phyloP scores from a whole-genome alignment of 2,888 invertebrate species.

The Escarpia spicata region DNA sequence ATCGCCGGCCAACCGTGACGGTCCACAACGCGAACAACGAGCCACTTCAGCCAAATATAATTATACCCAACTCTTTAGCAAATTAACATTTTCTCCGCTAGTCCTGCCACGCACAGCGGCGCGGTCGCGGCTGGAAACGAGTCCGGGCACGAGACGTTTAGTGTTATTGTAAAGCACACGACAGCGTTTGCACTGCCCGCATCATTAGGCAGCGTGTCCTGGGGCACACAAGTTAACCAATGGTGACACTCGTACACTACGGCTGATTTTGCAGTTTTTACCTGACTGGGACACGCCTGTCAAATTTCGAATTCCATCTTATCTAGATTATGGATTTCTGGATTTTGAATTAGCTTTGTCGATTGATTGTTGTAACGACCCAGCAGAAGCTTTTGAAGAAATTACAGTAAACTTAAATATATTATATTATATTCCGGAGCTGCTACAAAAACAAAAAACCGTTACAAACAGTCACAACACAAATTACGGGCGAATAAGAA shows the following conservation, averaged over 20 bases:
- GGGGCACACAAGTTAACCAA: not conserved
- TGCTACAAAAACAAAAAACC: too few species aligned
- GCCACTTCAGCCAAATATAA: not conserved
- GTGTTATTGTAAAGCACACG: not conserved
- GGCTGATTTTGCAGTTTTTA: not conserved
- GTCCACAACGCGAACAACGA: not conserved
- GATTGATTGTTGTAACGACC: not conserved
- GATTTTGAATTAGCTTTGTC: not conserved
- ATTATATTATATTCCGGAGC: not conserved
- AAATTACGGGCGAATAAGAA: too few species aligned
- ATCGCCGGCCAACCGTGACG: not conserved
- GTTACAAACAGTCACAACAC: too few species aligned
- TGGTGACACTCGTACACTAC: not conserved
- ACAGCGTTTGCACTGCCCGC: not conserved
- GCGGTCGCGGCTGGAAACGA: not conserved
- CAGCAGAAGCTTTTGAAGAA: not conserved
- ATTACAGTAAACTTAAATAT: not conserved
- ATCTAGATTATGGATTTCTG: not conserved
- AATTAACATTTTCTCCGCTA: not conserved
- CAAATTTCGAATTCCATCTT: not conserved
- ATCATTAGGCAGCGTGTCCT: not conserved
- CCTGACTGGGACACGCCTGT: not conserved
- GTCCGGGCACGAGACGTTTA: not conserved
- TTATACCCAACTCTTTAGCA: not conserved
- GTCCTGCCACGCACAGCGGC: not conserved